phyloP scores from a whole-genome alignment of 2,113 vertebrate species.

The Morone saxatilis region DNA sequence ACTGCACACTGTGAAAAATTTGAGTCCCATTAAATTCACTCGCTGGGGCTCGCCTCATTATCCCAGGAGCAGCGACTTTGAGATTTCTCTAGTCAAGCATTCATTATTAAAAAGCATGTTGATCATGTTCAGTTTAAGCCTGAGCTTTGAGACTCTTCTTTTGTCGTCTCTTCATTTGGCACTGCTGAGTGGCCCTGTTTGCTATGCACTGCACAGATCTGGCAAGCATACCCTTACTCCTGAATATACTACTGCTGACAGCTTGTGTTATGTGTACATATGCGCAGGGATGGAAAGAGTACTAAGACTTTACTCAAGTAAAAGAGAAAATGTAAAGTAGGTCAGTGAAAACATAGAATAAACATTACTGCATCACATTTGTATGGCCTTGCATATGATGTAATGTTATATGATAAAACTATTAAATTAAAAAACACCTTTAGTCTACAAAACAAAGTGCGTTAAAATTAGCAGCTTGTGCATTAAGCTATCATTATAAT shows the following conservation, averaged over 20 bases:
- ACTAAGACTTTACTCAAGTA: background rate
- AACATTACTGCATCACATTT: background rate
- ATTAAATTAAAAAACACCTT: background rate
- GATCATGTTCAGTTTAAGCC: slow-evolving; percentile 75
- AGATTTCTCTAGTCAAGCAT: slow-evolving; percentile 80
- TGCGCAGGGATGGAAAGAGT: background rate
- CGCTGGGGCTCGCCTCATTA: slow-evolving; percentile 75
- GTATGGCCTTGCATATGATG: background rate
- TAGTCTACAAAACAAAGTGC: background rate
- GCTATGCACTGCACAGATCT: slow-evolving; percentile 57
- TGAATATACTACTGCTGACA: slow-evolving; percentile 26
- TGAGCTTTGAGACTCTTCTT: slow-evolving; percentile 62
- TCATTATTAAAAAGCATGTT: slow-evolving; percentile 83
- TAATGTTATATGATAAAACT: background rate
- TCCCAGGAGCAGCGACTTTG: slow-evolving; percentile 76
- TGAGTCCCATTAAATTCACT: slow-evolving; percentile 71
- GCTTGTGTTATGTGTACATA: slow-evolving; percentile 21
- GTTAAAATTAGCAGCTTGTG: background rate
- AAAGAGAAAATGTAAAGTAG: background rate
- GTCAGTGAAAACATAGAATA: background rate
- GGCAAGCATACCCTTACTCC: slow-evolving; percentile 23
- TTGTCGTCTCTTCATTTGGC: slow-evolving; percentile 61
- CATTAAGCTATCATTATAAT: background rate
- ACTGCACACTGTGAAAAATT: slow-evolving; percentile 63
- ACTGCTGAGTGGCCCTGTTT: slow-evolving; percentile 55